Evolutionary conservation across 2,797 vertebrate species (phyloP), one percentile per base, ranked within the genome.

Genomic region (Dallia pectoralis): DNA sequence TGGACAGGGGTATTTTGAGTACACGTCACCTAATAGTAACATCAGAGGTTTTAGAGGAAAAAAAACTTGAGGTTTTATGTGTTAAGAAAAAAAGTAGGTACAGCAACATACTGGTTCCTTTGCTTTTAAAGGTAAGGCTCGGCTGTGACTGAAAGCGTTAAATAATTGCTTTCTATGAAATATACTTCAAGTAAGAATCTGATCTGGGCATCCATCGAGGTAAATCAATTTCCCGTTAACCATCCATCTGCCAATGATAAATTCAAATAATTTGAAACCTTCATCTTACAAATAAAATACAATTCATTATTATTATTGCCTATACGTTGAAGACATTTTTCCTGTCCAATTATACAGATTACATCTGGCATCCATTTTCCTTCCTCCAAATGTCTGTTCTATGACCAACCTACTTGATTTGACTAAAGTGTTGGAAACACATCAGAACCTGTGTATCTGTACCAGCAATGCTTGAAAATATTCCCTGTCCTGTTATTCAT

Each of bases 91-190:
- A 6, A 44, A 1, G 82, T 85, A 83, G 86, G 87, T 87, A 79
- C 83, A 84, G 85, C 81, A 87, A 89, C 87, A 88, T 85, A 79
- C 87, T 73, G 11, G 85, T 88, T 79, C 78, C 76, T 84, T 83
- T 68, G 81, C 84, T 88, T 90, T 69, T 91, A 90, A 91, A 90
- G 91, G 88, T 88, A 90, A 89, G 91, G 91, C 88, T 92, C 87
- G 90, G 91, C 90, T 91, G 90, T 91, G 88, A 89, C 90, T 91
- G 87, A 90, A 77, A 71, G 75, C 88, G 81, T 89, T 89, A 90
- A 87, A 82, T 88, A 88, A 90, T 91, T 89, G 89, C 89, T 83
- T 74, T 89, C 86, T 71, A 79, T 66, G 73, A 82, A 74, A 53
- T 67, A 73, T 86, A 87, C 82, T 91, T 91, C 90, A 92, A 91